Conservation (phyloP, 2,797 vertebrate genomes). For the Sebastolobus alascanus region DNA sequence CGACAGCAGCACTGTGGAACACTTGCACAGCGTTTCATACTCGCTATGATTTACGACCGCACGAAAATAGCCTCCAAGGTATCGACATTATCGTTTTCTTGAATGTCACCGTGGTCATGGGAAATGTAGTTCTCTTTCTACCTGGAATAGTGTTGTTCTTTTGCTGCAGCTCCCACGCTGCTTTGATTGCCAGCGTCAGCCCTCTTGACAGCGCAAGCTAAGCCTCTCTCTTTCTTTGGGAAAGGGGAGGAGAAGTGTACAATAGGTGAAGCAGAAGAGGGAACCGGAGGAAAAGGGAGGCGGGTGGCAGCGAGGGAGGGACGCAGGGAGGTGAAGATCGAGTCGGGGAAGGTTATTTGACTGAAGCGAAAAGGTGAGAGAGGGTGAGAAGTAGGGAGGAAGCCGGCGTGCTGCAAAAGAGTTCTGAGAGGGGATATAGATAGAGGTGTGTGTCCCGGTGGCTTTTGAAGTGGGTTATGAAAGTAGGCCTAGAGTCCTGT, state of each 20-base stretch:
- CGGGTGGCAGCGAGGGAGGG: not conserved
- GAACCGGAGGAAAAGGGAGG: not conserved
- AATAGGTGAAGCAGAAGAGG: slow-evolving; percentile 2
- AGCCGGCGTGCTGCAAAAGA: slow-evolving; percentile 32
- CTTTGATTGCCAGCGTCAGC: slow-evolving; percentile 30
- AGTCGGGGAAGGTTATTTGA: slow-evolving; percentile 17
- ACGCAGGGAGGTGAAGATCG: not conserved
- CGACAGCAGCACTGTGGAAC: slow-evolving; percentile 11
- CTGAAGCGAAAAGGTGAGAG: slow-evolving; percentile 35
- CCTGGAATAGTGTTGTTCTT: slow-evolving; percentile 4
- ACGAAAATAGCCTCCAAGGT: slow-evolving; percentile 6
- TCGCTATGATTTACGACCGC: slow-evolving; percentile 15
- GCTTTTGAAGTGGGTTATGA: slow-evolving; percentile 68
- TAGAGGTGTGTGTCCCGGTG: slow-evolving; percentile 35
- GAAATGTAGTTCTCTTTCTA: slow-evolving; percentile 31
- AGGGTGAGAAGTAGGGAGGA: slow-evolving; percentile 21
- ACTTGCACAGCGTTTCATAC: slow-evolving; percentile 30
- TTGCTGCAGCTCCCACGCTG: not conserved
- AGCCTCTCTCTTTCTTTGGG: slow-evolving; percentile 4
- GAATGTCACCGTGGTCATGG: slow-evolving; percentile 2
- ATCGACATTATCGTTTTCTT: not conserved
- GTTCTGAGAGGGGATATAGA: slow-evolving; percentile 46
- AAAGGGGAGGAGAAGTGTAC: slow-evolving; percentile 4
- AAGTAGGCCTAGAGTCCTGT: slow-evolving; percentile 48
- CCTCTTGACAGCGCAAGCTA: slow-evolving; percentile 19